Evolutionary conservation across 2,797 vertebrate genomes (phyloP), one percentile per base, ranked within the genome.

Genomic region (Molossus alvarezi): DNA sequence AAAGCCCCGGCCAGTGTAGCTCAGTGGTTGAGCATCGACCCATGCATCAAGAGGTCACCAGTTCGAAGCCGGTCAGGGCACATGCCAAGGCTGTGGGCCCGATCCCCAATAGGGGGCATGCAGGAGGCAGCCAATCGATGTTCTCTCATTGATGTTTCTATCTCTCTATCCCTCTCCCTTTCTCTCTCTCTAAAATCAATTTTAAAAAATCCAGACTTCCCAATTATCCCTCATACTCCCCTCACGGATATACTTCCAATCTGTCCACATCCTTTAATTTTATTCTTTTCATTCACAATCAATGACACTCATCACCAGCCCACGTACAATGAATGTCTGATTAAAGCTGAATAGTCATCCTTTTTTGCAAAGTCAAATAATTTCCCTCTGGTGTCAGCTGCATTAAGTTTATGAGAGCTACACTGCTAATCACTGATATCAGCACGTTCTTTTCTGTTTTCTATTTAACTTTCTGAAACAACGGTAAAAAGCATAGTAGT

Each of bases 391-490:
- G 37, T 33, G 17, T 94, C 67, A 69, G 65, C 60, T 76, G 53
- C 33, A 60, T 29, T 86, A 27, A 55, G 27, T 64, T 58, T 65
- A 48, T 3, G n/a, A 77, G 15, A 21, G 8, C 18, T 53, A 72
- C 2, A 48, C 60, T 55, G 77, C 58, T 82, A 64, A 67, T 8
- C 72, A 53, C 51, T 25, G 45, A 15, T 33, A 88, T 9, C 10
- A 79, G 60, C 53, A 76, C 6, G 0, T 60, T 33, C 51, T 79
- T 62, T 62, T 71, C 64, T 72, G 20, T 45, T 92, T 79, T 83
- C 65, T 77, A 71, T 15, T 48, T 57, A 33, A 48, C 69, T 88
- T 90, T 79, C 84, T 55, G 62, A 91, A 91, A 89, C 53, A 72
- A 91, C 10, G 23, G 48, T 51, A 69, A 85, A 81, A 96, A 79